Percentiles rank a stretch among this genome's conserved stretches.
These are phyloP conservation scores for Mesochorus sp. DNA, from an alignment of 2,888 invertebrate genomes.

Conservation along the genomic window DNA sequence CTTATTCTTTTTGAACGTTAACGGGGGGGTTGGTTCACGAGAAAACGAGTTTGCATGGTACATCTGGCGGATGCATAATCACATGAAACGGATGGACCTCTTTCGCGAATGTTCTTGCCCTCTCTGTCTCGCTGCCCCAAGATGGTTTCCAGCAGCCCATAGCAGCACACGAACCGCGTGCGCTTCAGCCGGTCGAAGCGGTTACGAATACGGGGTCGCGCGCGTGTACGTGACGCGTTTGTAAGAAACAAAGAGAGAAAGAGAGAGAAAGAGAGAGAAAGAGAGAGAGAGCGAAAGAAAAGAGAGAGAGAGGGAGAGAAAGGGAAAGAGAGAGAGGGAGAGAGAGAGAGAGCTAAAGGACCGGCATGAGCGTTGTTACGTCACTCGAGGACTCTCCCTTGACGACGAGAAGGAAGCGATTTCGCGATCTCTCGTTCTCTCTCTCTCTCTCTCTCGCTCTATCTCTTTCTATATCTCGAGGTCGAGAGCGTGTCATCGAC, in stretches of 20 bases:
- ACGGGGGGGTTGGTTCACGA: background rate
- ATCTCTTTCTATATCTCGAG: slow-evolving; percentile 44
- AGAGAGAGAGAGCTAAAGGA: slow-evolving; percentile 34
- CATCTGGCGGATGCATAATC: slow-evolving; percentile 63
- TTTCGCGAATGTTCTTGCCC: slow-evolving; percentile 6
- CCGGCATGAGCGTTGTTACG: slow-evolving; percentile 51
- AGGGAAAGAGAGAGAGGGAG: slow-evolving; percentile 6
- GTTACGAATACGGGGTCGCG: slow-evolving; percentile 49
- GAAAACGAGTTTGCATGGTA: slow-evolving; percentile 58
- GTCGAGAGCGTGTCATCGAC: slow-evolving; percentile 58
- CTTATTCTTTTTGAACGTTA: background rate
- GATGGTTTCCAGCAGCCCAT: slow-evolving; percentile 48
- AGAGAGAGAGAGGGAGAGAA: slow-evolving; percentile 48
- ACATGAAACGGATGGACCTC: slow-evolving; percentile 45
- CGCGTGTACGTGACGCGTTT: slow-evolving; percentile 26
- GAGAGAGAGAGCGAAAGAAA: slow-evolving; percentile 20
- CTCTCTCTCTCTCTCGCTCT: slow-evolving; percentile 5
- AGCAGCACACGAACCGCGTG: slow-evolving; percentile 48
- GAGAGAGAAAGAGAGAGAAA: background rate
- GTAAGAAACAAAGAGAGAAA: background rate
- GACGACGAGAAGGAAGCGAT: slow-evolving; percentile 48
- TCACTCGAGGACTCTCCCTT: slow-evolving; percentile 59
- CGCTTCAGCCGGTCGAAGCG: slow-evolving; percentile 58
- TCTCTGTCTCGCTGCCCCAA: slow-evolving; percentile 34
- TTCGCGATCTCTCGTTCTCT: slow-evolving; percentile 16